Conservation (phyloP, 1,140 invertebrate genomes). For the Drosophila elegans region DNA sequence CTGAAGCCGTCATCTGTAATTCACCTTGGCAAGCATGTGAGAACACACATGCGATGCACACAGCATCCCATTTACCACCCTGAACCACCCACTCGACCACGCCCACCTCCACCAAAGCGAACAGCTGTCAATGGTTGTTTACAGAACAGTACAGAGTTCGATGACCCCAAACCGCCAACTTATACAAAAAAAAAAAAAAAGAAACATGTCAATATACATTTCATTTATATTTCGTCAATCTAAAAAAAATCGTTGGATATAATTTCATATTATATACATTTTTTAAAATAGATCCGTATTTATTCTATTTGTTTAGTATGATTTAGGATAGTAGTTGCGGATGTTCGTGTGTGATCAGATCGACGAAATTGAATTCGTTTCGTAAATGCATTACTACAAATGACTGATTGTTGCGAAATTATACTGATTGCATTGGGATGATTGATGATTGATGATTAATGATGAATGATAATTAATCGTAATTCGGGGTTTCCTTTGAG, state of each 20-base stretch:
- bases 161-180: constrained; percentile 16
- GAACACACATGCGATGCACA: background rate
- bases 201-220: constrained; percentile 12
- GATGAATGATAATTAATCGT: constrained; percentile 15
- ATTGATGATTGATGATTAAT: constrained; percentile 21
- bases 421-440: constrained; percentile 22
- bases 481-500: constrained; percentile 12
- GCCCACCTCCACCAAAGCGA: background rate
- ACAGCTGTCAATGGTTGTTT: constrained; percentile 45
- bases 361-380: constrained; percentile 16
- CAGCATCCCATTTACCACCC: background rate
- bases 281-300: constrained; percentile 21
- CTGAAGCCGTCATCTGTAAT: constrained; percentile 20
- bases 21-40: constrained; percentile 35
- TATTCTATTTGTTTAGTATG: constrained; percentile 2
- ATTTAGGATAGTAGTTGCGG: background rate
- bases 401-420: constrained; percentile 13
- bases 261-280: constrained; percentile 19
- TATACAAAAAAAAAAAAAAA: constrained; percentile 1
- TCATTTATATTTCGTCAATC: constrained; percentile 16
- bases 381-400: constrained; percentile 11
- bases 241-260: constrained; percentile 1
- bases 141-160: constrained; percentile 9
- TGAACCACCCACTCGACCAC: background rate
- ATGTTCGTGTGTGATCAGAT: background rate